These are phyloP conservation scores for Drosophila parthenogenetica DNA, from an alignment of 2,888 invertebrate genomes.

Conservation along the genomic window DNA sequence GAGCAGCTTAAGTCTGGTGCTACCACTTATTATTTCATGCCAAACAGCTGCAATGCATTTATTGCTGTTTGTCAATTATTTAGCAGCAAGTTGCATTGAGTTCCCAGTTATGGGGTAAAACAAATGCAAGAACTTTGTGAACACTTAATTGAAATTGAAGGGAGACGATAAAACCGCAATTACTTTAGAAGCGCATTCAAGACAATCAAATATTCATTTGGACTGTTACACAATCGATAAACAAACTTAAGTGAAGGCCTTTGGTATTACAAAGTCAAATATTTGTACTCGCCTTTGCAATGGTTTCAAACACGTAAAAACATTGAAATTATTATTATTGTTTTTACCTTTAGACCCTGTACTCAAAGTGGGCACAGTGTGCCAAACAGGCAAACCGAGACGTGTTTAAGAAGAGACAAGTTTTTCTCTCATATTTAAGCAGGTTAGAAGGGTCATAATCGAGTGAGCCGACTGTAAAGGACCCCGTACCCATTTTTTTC, in stretches of 20 bases:
- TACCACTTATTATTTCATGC: too few relatives aligned
- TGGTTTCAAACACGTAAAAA: too few relatives aligned
- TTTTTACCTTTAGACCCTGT: too few relatives aligned
- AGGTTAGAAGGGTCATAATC: too few relatives aligned
- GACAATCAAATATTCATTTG: slow-evolving; percentile 12
- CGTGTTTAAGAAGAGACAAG: too few relatives aligned
- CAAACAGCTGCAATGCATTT: neutral
- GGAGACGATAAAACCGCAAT: slow-evolving; percentile 2
- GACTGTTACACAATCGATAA: slow-evolving; percentile 26
- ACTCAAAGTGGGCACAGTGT: too few relatives aligned
- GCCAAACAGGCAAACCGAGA: too few relatives aligned
- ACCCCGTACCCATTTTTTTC: too few relatives aligned
- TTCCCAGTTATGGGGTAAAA: neutral
- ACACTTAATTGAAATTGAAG: slow-evolving; percentile 3
- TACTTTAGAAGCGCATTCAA: neutral
- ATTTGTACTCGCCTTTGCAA: neutral
- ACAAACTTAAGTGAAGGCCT: slow-evolving; percentile 1
- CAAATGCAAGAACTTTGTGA: neutral
- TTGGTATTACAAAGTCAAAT: neutral
- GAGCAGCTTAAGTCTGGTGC: too few relatives aligned
- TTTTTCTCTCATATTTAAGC: too few relatives aligned
- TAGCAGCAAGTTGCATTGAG: neutral
- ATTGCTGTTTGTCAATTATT: neutral
- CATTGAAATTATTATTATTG: too few relatives aligned
- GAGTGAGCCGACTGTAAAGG: too few relatives aligned